A percentile compares a stretch with the other conserved stretches of the same genome.
phyloP scores from a whole-genome alignment of 2,113 vertebrate genomes.

The Carassius gibelio region DNA sequence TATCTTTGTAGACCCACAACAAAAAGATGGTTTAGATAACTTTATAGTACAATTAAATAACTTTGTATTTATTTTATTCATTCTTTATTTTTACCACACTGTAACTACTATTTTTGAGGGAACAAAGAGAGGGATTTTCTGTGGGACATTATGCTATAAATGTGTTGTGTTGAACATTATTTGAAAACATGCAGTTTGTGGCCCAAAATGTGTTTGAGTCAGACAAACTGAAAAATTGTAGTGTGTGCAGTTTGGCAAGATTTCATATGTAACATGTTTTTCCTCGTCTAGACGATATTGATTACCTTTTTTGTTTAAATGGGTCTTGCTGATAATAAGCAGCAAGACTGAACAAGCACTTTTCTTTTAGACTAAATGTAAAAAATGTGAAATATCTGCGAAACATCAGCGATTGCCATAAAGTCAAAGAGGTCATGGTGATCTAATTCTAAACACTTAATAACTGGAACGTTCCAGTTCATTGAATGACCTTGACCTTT shows the following conservation, averaged over 20 bases:
- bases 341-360: background rate
- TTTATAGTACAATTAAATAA: background rate
- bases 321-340: background rate
- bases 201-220: background rate
- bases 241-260: background rate
- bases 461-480: background rate
- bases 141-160: background rate
- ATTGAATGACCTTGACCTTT: conserved; percentile 19
- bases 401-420: background rate
- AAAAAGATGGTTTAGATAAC: background rate
- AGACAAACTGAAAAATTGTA: background rate
- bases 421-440: background rate
- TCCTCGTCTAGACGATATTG: background rate
- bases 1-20: background rate
- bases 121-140: background rate
- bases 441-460: conserved; percentile 21
- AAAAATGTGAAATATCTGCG: background rate
- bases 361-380: background rate
- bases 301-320: background rate
- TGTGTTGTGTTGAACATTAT: background rate
- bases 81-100: background rate
- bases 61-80: background rate
- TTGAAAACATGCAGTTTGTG: background rate
- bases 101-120: background rate
- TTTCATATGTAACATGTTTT: background rate